Percentiles rank a stretch among this genome's conserved stretches.
Evolutionary conservation across 2,797 vertebrate species (phyloP).

Genomic region (Thaleichthys pacificus): DNA sequence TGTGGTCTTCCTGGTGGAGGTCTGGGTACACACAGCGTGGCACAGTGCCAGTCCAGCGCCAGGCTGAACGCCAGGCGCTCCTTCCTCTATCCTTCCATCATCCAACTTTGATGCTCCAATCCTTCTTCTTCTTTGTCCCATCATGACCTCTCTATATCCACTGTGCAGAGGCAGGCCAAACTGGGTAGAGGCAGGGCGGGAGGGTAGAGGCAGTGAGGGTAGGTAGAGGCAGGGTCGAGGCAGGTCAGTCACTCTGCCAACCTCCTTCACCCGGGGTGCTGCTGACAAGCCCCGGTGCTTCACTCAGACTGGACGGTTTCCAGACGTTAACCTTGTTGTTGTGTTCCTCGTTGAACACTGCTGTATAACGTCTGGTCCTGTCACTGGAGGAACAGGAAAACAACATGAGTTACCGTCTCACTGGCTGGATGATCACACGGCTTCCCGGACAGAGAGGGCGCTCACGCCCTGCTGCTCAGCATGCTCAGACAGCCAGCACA

Average conservation of each 20-base stretch:
- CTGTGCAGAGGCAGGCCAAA: constrained; percentile 9
- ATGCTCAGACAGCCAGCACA: constrained; percentile 39
- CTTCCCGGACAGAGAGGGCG: constrained; percentile 35
- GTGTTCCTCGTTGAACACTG: constrained; percentile 48
- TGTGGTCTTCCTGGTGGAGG: constrained; percentile 5
- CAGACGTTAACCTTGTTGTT: constrained; percentile 70
- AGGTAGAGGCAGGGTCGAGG: too few relatives aligned
- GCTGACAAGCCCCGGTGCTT: too few relatives aligned
- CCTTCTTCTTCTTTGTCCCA: constrained; percentile 12
- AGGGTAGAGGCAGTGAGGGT: too few relatives aligned
- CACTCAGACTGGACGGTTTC: constrained; percentile 61
- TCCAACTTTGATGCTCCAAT: constrained; percentile 30
- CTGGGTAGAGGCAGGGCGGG: too few relatives aligned
- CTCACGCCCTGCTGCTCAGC: constrained; percentile 19
- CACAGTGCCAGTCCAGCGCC: constrained; percentile 28
- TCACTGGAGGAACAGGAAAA: constrained; percentile 42
- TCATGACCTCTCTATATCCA: constrained; percentile 22
- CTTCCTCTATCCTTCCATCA: constrained; percentile 4
- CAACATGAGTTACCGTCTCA: constrained; percentile 10
- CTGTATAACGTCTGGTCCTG: constrained; percentile 36
- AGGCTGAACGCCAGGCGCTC: constrained; percentile 29
- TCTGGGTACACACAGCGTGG: constrained; percentile 17
- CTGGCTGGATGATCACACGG: too few relatives aligned
- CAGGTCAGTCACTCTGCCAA: not conserved
- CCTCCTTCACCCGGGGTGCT: not conserved